Conservation (phyloP, 1,140 invertebrate genomes). For the Portunus trituberculatus region DNA sequence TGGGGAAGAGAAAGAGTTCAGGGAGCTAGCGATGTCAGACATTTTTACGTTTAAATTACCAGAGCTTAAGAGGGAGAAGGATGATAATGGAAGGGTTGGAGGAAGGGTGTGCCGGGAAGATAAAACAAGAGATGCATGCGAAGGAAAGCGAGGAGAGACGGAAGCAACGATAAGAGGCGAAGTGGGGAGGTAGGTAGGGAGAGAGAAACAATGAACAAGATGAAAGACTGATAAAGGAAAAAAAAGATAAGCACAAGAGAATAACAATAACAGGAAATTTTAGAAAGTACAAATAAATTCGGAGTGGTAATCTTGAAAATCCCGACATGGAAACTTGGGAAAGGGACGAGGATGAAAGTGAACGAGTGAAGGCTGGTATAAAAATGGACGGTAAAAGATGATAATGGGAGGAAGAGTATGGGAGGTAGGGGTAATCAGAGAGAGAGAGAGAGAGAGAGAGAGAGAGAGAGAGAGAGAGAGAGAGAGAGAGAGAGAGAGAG, state of each 20-base stretch:
- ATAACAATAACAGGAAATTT: too few species aligned
- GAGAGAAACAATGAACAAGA: background rate
- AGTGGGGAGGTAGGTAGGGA: background rate
- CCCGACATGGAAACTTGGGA: too few species aligned
- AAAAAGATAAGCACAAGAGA: too few species aligned
- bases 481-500: background rate
- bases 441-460: background rate
- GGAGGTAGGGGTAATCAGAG: background rate
- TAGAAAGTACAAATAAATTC: background rate
- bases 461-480: background rate
- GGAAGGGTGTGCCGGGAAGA: background rate
- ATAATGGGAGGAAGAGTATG: background rate
- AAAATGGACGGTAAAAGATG: too few species aligned
- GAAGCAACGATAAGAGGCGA: background rate
- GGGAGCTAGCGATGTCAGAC: too few species aligned
- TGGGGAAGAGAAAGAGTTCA: too few species aligned
- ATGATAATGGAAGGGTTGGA: background rate
- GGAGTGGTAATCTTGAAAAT: too few species aligned
- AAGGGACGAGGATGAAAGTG: too few species aligned
- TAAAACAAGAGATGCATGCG: constrained; percentile 14
- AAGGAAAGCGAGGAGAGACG: background rate
- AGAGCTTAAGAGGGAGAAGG: background rate
- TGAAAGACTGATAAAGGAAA: background rate
- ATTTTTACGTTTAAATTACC: too few species aligned
- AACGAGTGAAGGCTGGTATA: too few species aligned